These are phyloP conservation scores for Lepidostoma basale DNA, from an alignment of 1,140 invertebrate genomes.

Conservation along the genomic window DNA sequence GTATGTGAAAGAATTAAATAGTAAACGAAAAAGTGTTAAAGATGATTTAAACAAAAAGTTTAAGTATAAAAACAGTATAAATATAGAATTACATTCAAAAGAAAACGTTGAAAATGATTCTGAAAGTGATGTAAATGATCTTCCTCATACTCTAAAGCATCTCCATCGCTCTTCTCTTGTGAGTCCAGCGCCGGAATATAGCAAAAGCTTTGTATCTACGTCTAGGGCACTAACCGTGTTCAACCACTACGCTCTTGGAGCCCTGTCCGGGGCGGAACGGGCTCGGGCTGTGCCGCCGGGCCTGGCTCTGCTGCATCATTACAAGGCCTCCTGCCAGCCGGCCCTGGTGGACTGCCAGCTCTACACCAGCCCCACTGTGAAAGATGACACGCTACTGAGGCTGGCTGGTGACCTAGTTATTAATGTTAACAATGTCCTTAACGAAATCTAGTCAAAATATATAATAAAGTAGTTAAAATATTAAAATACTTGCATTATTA, in stretches of 20 bases:
- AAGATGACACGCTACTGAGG: slow-evolving; percentile 30
- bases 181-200: slow-evolving; percentile 68
- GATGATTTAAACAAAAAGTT: too few species aligned
- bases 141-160: slow-evolving; percentile 54
- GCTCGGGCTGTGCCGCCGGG: slow-evolving; percentile 31
- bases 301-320: slow-evolving; percentile 39
- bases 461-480: slow-evolving; percentile 22
- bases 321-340: slow-evolving; percentile 40
- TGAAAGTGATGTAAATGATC: slow-evolving; percentile 22
- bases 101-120: slow-evolving; percentile 27
- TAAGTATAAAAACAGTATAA: too few species aligned
- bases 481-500: neutral
- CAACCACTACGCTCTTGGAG: slow-evolving; percentile 74
- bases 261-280: slow-evolving; percentile 54
- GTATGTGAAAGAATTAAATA: neutral
- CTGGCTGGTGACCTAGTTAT: slow-evolving; percentile 23
- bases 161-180: slow-evolving; percentile 62
- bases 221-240: slow-evolving; percentile 70
- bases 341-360: slow-evolving; percentile 41
- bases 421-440: slow-evolving; percentile 41
- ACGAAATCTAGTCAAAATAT: slow-evolving; percentile 41
- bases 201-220: slow-evolving; percentile 74
- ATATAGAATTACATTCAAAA: slow-evolving; percentile 46
- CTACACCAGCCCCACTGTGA: slow-evolving; percentile 28
- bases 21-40: slow-evolving; percentile 11